These are phyloP conservation scores for Cyanoderma ruficeps DNA, from an alignment of 2,113 vertebrate genomes.

Conservation along the genomic window DNA sequence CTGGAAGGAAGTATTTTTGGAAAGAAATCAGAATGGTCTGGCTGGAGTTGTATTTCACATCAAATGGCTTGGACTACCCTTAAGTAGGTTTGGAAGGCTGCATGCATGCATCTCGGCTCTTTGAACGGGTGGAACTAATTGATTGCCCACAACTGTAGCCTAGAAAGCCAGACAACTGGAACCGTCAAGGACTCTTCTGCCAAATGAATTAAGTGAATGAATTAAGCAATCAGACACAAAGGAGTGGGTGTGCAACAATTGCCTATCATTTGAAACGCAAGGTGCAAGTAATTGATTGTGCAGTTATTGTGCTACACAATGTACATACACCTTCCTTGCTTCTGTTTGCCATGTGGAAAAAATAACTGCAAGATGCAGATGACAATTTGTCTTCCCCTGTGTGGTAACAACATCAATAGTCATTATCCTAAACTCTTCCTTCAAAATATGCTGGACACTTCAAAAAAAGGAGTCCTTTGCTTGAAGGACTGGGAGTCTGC, in stretches of 20 bases:
- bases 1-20: not conserved
- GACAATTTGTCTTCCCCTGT: slow-evolving; percentile 2
- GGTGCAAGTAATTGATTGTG: slow-evolving; percentile 37
- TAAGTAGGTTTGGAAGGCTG: not conserved
- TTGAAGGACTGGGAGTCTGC: not conserved
- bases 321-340: not conserved
- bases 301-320: not conserved
- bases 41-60: not conserved
- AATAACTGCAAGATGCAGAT: not conserved
- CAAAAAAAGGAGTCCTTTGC: not conserved
- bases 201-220: slow-evolving; percentile 55
- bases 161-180: slow-evolving; percentile 43
- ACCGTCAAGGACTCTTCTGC: slow-evolving; percentile 32
- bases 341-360: not conserved
- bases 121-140: not conserved
- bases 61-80: not conserved
- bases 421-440: slow-evolving; percentile 8
- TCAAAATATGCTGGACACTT: not conserved
- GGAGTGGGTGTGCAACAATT: slow-evolving; percentile 15
- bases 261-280: slow-evolving; percentile 21
- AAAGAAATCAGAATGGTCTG: not conserved
- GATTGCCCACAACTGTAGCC: slow-evolving; percentile 8
- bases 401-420: not conserved
- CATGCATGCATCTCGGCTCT: not conserved
- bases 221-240: slow-evolving; percentile 55